phyloP scores from a whole-genome alignment of 2,113 vertebrate species.

The Gallinago jamesoni region DNA sequence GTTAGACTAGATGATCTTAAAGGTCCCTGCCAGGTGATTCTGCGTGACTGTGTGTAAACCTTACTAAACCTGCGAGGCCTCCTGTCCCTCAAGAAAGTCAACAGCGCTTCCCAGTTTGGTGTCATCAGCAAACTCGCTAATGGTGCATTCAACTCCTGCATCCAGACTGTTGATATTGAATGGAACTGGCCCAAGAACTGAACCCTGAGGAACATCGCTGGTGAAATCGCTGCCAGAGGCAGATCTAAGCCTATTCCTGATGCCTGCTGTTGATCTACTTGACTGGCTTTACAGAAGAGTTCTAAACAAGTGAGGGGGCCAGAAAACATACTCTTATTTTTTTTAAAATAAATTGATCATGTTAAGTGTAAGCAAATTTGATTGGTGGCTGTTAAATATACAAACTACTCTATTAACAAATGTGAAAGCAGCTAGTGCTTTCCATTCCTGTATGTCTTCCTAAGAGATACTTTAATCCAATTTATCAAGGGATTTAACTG shows the following conservation, averaged over 20 bases:
- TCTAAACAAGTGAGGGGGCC: neutral
- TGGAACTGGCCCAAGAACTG: neutral
- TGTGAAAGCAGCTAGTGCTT: neutral
- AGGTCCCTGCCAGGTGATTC: too few relatives aligned
- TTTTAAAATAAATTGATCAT: neutral
- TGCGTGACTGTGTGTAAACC: neutral
- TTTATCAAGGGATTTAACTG: neutral
- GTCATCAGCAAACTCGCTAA: neutral
- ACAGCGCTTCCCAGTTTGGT: neutral
- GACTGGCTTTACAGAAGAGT: neutral
- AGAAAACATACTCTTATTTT: neutral
- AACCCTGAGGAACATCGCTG: neutral
- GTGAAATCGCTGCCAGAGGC: neutral
- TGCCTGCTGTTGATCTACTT: neutral
- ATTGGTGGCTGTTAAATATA: neutral
- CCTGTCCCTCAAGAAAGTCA: neutral
- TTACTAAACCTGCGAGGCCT: neutral
- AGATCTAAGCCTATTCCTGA: neutral
- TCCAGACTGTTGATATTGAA: neutral
- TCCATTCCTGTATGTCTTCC: neutral
- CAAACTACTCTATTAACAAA: neutral
- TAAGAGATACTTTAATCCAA: neutral
- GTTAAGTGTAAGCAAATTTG: neutral
- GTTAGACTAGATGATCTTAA: too few relatives aligned
- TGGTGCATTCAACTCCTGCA: neutral